Conservation (phyloP, 2,888 invertebrate species). For the Tridacna gigas region DNA sequence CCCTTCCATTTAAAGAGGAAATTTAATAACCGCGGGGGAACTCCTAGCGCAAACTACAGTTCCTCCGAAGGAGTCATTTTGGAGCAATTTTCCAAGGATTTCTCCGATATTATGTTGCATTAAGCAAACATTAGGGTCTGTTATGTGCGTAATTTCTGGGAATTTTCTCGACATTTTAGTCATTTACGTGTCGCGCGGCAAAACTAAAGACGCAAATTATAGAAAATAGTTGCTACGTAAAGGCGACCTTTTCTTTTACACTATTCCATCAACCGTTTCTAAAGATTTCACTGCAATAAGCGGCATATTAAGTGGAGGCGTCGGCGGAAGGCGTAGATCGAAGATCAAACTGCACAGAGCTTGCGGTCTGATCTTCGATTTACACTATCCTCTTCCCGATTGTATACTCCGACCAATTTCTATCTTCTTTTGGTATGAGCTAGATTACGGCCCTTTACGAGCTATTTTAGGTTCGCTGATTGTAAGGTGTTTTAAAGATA, state of each 20-base stretch:
- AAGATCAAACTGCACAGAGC: no score
- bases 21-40: constrained; percentile 57
- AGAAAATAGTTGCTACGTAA: constrained; percentile 17
- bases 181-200: constrained; percentile 53
- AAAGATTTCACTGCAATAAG: neutral
- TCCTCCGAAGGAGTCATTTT: constrained; percentile 51
- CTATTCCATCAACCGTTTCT: constrained; percentile 6
- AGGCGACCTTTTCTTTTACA: constrained; percentile 6
- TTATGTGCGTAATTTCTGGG: constrained; percentile 62
- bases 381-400: no score
- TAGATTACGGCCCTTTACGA: no score
- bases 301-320: neutral
- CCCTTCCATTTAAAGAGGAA: constrained; percentile 56
- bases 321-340: no score
- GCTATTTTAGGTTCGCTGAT: no score
- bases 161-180: constrained; percentile 57
- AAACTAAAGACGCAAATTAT: constrained; percentile 52
- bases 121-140: constrained; percentile 60
- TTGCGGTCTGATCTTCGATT: no score
- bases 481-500: no score
- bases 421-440: no score
- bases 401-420: no score
- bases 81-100: constrained; percentile 64
- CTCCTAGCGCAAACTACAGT: neutral
- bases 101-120: constrained; percentile 62